Conservation (phyloP, 2,797 vertebrate genomes). For the Eulemur albifrons region DNA sequence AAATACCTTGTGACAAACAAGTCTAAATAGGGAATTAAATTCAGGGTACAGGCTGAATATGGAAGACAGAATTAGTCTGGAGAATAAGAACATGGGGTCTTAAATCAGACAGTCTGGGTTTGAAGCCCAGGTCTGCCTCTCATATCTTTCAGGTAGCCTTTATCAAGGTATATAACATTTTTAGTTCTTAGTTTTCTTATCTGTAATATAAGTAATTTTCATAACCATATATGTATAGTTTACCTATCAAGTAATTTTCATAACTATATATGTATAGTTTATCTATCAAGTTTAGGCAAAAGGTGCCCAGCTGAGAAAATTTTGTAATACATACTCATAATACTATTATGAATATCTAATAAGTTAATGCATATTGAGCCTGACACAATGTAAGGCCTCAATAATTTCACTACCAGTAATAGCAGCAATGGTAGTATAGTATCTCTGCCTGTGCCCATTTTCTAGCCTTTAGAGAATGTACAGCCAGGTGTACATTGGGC, state of each 20-base stretch:
- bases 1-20: background rate
- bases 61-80: background rate
- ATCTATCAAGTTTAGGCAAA: background rate
- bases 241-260: background rate
- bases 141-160: background rate
- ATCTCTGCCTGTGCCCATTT: background rate
- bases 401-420: background rate
- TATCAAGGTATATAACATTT: background rate
- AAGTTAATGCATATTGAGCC: background rate
- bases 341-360: background rate
- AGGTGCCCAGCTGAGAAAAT: background rate
- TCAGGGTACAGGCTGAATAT: background rate
- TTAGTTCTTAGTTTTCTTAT: background rate
- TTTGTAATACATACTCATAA: background rate
- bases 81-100: background rate
- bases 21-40: background rate
- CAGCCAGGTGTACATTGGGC: background rate
- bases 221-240: background rate
- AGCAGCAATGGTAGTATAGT: accelerated
- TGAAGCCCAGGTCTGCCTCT: background rate
- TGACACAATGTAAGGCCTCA: background rate
- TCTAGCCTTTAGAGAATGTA: background rate
- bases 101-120: background rate
- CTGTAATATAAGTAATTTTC: background rate
- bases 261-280: background rate